Conservation (phyloP, 2,113 vertebrate species). For the Crocuta crocuta region DNA sequence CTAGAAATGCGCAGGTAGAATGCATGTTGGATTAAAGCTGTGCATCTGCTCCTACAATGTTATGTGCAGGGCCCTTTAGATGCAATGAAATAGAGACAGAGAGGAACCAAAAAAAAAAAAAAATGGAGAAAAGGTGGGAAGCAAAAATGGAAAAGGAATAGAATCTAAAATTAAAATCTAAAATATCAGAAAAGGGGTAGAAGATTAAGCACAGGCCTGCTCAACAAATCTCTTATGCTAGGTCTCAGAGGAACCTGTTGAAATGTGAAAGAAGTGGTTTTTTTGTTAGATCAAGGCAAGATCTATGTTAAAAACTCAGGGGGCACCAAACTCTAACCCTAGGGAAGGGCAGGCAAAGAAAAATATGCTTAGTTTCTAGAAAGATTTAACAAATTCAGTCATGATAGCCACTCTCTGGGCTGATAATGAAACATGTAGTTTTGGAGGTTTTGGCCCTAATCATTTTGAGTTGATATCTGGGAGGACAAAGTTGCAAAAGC, state of each 20-base stretch:
- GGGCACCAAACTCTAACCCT: not conserved
- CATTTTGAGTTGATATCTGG: conserved; percentile 45
- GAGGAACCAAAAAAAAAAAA: not conserved
- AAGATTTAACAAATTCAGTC: conserved; percentile 62
- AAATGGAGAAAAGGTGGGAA: not conserved
- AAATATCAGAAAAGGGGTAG: not conserved
- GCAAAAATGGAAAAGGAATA: conserved; percentile 33
- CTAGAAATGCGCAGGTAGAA: not conserved
- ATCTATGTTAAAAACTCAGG: conserved; percentile 27
- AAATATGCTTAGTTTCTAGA: conserved; percentile 51
- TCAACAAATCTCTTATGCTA: not conserved
- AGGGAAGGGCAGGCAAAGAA: not conserved
- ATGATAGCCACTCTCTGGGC: not conserved
- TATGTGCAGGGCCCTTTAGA: not conserved
- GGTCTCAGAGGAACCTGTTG: conserved; percentile 7
- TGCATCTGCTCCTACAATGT: not conserved
- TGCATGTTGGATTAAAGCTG: not conserved
- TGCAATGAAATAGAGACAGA: not conserved
- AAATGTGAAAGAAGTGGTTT: conserved; percentile 10
- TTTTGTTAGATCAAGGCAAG: conserved; percentile 52
- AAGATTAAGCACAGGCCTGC: conserved; percentile 43
- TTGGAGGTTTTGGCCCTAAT: conserved; percentile 33
- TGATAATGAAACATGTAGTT: not conserved
- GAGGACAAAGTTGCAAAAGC: conserved; percentile 21
- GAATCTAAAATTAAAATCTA: conserved; percentile 68